These are phyloP conservation scores for Lepidocolaptes lacrymiger DNA, from an alignment of 2,797 vertebrate genomes.

Conservation along the genomic window DNA sequence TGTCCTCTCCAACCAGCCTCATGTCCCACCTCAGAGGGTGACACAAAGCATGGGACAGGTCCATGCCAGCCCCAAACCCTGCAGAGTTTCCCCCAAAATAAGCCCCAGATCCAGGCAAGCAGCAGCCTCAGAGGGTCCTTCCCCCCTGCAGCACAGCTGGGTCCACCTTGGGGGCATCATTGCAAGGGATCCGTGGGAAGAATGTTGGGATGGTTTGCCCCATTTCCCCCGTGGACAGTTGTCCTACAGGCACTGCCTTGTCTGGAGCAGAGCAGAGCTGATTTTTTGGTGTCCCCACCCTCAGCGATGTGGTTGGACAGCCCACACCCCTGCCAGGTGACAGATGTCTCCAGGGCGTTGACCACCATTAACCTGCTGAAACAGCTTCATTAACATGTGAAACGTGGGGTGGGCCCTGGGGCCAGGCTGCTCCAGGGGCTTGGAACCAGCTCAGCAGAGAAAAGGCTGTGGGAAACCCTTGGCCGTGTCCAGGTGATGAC, in stretches of 20 bases:
- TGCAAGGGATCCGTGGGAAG: background rate
- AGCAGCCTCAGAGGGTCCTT: background rate
- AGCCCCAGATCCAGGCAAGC: background rate
- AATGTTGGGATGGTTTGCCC: background rate
- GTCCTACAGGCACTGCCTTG: background rate
- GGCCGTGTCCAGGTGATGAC: background rate
- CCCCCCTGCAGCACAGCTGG: background rate
- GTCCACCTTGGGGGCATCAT: background rate
- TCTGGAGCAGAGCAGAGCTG: background rate
- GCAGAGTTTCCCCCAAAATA: background rate
- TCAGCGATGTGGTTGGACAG: background rate
- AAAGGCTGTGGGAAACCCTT: background rate
- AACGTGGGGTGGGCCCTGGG: background rate
- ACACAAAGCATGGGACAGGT: background rate
- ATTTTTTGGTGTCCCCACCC: background rate
- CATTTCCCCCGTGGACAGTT: background rate
- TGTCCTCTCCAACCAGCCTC: background rate
- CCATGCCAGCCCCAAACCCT: background rate
- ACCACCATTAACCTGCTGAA: slow-evolving; percentile 20
- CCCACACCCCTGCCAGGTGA: background rate
- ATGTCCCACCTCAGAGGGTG: background rate
- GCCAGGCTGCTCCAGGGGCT: background rate
- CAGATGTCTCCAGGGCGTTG: background rate
- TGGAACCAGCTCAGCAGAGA: slow-evolving; percentile 1
- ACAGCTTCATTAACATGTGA: slow-evolving; percentile 56